A percentile compares a stretch with the other conserved stretches of the same genome.
Evolutionary conservation across 2,888 invertebrate genomes (phyloP).

Genomic region (Malthinus seriepunctatus): DNA sequence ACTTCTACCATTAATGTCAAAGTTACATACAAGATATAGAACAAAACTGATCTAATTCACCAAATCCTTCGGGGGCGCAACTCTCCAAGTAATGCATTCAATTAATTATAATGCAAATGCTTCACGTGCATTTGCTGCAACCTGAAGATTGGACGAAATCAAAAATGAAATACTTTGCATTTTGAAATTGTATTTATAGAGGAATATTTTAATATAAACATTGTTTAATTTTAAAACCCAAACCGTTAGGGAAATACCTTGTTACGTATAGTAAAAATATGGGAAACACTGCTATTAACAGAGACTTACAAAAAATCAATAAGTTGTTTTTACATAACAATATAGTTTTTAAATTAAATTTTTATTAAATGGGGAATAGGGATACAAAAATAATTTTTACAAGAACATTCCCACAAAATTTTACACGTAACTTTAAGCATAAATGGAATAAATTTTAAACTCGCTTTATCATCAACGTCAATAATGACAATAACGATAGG

Average conservation of each 20-base stretch:
- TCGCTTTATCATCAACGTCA: too few relatives aligned
- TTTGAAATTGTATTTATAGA: too few relatives aligned
- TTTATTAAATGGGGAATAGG: too few relatives aligned
- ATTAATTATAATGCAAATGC: slow-evolving; percentile 29
- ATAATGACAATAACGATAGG: too few relatives aligned
- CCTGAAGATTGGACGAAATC: background rate
- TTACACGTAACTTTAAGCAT: too few relatives aligned
- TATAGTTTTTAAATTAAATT: too few relatives aligned
- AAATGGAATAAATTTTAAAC: too few relatives aligned
- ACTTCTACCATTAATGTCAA: slow-evolving; percentile 38
- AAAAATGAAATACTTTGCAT: background rate
- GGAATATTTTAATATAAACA: too few relatives aligned
- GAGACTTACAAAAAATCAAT: too few relatives aligned
- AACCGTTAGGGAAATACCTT: background rate
- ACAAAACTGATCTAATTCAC: slow-evolving; percentile 33
- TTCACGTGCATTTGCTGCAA: slow-evolving; percentile 12
- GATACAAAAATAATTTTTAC: too few relatives aligned
- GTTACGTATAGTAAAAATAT: slow-evolving; percentile 3
- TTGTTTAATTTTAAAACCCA: slow-evolving; percentile 1
- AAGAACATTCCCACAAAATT: too few relatives aligned
- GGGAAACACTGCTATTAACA: background rate
- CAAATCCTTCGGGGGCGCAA: slow-evolving; percentile 20
- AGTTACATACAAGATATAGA: slow-evolving; percentile 32
- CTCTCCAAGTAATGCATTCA: slow-evolving; percentile 28
- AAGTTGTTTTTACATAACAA: too few relatives aligned